Evolutionary conservation across 2,797 vertebrate genomes (phyloP).

Genomic region (Sus cebifrons): DNA sequence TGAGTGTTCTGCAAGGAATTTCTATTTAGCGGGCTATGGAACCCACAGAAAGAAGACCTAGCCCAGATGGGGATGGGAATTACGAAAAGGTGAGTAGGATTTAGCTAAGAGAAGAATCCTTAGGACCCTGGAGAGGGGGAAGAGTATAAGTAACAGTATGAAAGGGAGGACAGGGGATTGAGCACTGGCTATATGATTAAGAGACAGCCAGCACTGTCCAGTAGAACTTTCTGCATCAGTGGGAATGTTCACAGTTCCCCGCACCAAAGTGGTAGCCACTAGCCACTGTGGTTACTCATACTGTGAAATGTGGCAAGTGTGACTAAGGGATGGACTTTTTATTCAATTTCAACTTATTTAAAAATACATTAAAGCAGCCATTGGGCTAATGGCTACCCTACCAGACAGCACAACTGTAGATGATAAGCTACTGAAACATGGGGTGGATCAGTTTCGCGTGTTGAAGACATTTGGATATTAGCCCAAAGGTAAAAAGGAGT

Average conservation of each 20-base stretch:
- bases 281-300: not conserved
- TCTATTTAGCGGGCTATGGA: not conserved
- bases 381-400: not conserved
- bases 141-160: not conserved
- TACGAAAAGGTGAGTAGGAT: not conserved
- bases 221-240: not conserved
- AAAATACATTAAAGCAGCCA: not conserved
- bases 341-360: constrained; percentile 1
- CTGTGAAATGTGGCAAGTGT: not conserved
- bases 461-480: not conserved
- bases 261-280: not conserved
- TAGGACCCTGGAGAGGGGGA: not conserved
- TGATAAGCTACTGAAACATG: not conserved
- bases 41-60: not conserved
- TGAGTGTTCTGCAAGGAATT: too few relatives aligned
- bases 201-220: accelerated
- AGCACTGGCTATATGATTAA: accelerated
- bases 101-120: not conserved
- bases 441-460: not conserved
- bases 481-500: not conserved
- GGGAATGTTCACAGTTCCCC: too few relatives aligned
- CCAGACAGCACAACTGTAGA: not conserved
- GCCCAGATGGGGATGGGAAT: too few relatives aligned
- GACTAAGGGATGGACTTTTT: not conserved
- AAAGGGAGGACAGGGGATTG: not conserved